Evolutionary conservation across 2,797 vertebrate species (phyloP).

Genomic region (Manis javanica): DNA sequence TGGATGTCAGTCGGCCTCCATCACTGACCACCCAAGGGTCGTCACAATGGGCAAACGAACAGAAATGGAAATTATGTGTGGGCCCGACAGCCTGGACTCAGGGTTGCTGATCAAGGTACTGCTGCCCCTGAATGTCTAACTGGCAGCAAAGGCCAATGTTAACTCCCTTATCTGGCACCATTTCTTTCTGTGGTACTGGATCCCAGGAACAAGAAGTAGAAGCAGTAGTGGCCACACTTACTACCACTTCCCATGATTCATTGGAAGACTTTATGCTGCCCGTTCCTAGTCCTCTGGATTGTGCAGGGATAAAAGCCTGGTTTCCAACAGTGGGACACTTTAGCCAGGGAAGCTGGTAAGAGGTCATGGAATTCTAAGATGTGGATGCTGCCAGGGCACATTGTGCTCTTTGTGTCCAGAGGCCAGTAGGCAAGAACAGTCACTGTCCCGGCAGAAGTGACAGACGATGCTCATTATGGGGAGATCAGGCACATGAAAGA

Average conservation of each 20-base stretch:
- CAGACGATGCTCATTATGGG: neutral
- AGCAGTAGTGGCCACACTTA: neutral
- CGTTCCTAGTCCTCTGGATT: neutral
- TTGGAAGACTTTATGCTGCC: neutral
- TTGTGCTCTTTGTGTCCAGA: neutral
- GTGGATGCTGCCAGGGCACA: neutral
- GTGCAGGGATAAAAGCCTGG: neutral
- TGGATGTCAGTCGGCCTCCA: neutral
- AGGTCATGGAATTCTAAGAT: neutral
- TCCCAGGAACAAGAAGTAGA: neutral
- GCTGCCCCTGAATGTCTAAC: neutral
- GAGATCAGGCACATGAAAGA: neutral
- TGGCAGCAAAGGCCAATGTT: neutral
- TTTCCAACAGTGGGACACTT: neutral
- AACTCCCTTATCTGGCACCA: neutral
- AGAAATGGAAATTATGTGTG: neutral
- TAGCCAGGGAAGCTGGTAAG: neutral
- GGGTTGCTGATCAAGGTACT: neutral
- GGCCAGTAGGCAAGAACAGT: neutral
- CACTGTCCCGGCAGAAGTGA: neutral
- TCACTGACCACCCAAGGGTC: neutral
- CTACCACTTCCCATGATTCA: neutral
- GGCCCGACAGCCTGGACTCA: neutral
- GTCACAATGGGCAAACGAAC: neutral
- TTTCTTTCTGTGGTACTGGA: neutral